Base-by-base conservation (phyloP, 2,888 invertebrate species). In the Kryphioiulus occultus region DNA sequence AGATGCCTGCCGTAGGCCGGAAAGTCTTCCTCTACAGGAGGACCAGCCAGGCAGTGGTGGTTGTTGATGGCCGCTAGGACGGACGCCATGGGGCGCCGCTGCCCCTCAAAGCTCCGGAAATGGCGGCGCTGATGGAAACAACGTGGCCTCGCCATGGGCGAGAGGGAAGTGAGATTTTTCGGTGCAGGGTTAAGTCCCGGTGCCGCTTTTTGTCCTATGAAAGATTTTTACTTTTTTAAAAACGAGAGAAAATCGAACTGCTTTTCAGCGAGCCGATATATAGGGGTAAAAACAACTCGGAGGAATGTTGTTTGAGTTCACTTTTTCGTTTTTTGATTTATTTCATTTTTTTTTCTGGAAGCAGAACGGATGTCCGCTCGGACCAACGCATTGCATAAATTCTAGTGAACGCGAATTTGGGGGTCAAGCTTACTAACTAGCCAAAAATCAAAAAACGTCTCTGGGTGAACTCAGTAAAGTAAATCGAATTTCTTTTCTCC, bases 141-240 rank as follows among this genome's bases (percentile, higher is more conserved):
- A n/a, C 4, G 19, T 53, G 53, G 0, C 2, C 53, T 53, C 53
- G n/a, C 53, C 0, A n/a, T 19, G 19, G 53, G 26, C 26, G 17
- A 15, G 78, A 78, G 30, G 9, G 15, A 78, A 78, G 26, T 30
- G 78, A 78, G 78, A 78, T 78, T 78, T 78, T 15, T 30, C 30
- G 15, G 15, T 0, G 26, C 78, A 15, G 78, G 78, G 26, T 15
- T 2, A 17, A 26, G 78, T 4, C 78, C 78, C 78, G 26, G 78
- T 30, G 26, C 26, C 78, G 26, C 78, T 78, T 12, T 78, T 78
- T 78, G 78, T 78, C 78, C 78, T 78, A 78, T 15, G 30, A 30
- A 78, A 78, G 78, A 78, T 78, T 78, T 78, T 78, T 78, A 78
- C 78, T 78, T 78, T 78, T 78, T 78, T 78, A 78, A 78, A 78